phyloP scores from a whole-genome alignment of 2,888 invertebrate genomes.

The Melinopterus prodromus region DNA sequence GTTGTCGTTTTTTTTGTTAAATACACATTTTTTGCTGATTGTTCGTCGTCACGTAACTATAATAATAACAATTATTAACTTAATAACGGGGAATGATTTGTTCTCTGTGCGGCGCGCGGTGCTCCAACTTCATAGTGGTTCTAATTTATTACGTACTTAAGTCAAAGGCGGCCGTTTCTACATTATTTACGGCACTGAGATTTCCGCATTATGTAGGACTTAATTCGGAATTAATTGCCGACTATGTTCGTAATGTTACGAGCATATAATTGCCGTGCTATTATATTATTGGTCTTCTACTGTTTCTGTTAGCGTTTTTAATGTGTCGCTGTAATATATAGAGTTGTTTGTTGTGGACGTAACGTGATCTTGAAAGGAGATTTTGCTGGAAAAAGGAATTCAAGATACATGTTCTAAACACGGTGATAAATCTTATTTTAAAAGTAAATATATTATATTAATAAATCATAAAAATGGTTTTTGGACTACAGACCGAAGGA shows the following conservation, averaged over 20 bases:
- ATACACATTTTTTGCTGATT: not conserved
- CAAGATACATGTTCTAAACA: no score
- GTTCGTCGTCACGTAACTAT: not conserved
- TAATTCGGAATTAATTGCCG: not conserved
- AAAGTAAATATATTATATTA: no score
- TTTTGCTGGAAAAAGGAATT: no score
- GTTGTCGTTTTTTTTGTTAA: not conserved
- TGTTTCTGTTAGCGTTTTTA: no score
- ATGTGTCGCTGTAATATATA: no score
- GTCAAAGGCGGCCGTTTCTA: not conserved
- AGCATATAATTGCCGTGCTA: not conserved
- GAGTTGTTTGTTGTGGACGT: no score
- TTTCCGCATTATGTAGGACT: not conserved
- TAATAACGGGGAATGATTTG: not conserved
- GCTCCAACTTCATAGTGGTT: not conserved
- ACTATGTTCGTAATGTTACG: not conserved
- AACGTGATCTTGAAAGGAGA: no score
- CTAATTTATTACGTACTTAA: not conserved
- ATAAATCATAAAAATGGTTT: no score
- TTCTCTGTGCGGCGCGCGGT: not conserved
- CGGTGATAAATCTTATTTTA: no score
- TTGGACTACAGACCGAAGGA: no score
- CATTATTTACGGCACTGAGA: not conserved
- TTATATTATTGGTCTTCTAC: not conserved
- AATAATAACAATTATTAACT: slow-evolving; percentile 4